Base-by-base conservation (phyloP, 2,888 invertebrate genomes). In the Zygaena filipendulae region DNA sequence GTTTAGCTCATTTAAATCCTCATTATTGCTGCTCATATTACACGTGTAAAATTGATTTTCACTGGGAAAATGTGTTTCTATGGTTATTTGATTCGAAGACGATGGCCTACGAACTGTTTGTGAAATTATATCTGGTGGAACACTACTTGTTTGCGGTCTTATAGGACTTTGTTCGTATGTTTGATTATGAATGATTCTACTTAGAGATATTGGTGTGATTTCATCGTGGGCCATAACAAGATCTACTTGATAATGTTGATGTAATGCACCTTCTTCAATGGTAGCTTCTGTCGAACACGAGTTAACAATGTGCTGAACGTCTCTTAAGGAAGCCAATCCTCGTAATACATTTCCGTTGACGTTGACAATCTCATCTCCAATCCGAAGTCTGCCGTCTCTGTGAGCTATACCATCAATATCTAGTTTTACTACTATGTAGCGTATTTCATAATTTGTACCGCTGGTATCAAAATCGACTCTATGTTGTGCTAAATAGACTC, bases 341-440 rank as follows among this genome's bases (percentile, higher is more conserved):
- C 89, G 83, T 33, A 95, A 69, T 38, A 91, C 86, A 50, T 85
- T 86, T 6, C 93, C 93, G 61, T 95, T 95, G 14, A 94, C 90
- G 66, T 92, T 91, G 7, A 95, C 88, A 39, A 95, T 89, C 81
- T 95, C 92, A 67, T 95, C 95, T 8, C 93, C 93, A 33, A 92
- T 83, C 47, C 87, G 83, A 36, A 96, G 81, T 45, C 91, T 84
- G 11, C 92, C 91, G 59, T 92, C 91, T 66, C 91, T 90, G 39
- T 85, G 84, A 12, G 87, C 87, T 59, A 87, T 83, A 26, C 87
- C 87, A 38, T 83, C 84, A 23, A 81, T 72, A 42, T 87, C 86
- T 25, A 87, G 69, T 50, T 85, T 85, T 11, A 85, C 83, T 32
- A 86, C 82, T 34, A 85, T 81, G 43, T 86, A 84, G 13, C 85